Percentiles rank a stretch among this genome's conserved stretches.
phyloP scores from a whole-genome alignment of 2,797 vertebrate genomes.

The Sebastes alutus region DNA sequence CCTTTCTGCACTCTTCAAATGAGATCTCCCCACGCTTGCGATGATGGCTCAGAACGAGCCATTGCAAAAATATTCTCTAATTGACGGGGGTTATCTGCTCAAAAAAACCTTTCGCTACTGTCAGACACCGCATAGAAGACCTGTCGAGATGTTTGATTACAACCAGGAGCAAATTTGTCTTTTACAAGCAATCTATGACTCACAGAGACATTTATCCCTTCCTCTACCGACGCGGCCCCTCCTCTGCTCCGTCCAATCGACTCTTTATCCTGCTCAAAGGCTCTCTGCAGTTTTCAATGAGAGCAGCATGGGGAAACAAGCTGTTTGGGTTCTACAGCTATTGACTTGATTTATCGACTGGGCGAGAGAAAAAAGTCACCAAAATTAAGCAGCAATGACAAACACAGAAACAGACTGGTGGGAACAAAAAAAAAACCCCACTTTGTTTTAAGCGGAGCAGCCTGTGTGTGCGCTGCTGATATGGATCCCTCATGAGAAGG shows the following conservation, averaged over 20 bases:
- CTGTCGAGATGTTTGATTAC: slow-evolving; percentile 16
- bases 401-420: slow-evolving; percentile 41
- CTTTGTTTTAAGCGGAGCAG: slow-evolving; percentile 39
- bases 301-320: slow-evolving; percentile 20
- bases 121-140: slow-evolving; percentile 11
- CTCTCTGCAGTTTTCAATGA: slow-evolving; percentile 23
- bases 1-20: slow-evolving; percentile 42
- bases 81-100: slow-evolving; percentile 35
- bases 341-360: slow-evolving; percentile 58
- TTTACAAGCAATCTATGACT: slow-evolving; percentile 42
- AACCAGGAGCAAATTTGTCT: slow-evolving; percentile 24
- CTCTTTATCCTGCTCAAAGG: slow-evolving; percentile 39
- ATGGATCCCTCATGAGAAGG: slow-evolving; percentile 66
- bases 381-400: slow-evolving; percentile 42
- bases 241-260: slow-evolving; percentile 8
- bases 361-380: slow-evolving; percentile 40
- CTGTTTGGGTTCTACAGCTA: slow-evolving; percentile 25
- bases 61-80: slow-evolving; percentile 24
- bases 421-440: not conserved
- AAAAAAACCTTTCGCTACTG: slow-evolving; percentile 1
- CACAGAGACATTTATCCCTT: slow-evolving; percentile 37
- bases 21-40: slow-evolving; percentile 37
- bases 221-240: not conserved
- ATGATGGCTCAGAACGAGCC: slow-evolving; percentile 18
- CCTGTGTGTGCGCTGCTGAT: slow-evolving; percentile 69